A percentile compares a stretch with the other conserved stretches of the same genome.
These are phyloP conservation scores for Andrena marginata DNA, from an alignment of 2,888 invertebrate genomes.

Conservation along the genomic window DNA sequence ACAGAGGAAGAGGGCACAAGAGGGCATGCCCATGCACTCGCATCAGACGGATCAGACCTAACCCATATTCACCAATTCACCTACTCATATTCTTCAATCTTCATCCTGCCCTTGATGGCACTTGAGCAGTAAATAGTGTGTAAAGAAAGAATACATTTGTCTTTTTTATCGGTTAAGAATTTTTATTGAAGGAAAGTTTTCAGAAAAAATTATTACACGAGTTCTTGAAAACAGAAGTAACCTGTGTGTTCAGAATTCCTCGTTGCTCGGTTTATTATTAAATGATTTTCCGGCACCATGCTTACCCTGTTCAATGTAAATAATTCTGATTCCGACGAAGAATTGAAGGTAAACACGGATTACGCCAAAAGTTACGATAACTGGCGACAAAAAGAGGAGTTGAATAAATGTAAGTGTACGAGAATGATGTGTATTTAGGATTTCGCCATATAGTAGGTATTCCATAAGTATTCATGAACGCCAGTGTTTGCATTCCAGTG, in stretches of 20 bases:
- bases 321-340: conserved; percentile 81
- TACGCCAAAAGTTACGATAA: conserved; percentile 94
- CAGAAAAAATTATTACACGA: too few species aligned
- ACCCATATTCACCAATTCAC: too few species aligned
- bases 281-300: conserved; percentile 49
- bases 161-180: too few species aligned
- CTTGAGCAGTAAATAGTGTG: too few species aligned
- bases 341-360: conserved; percentile 90
- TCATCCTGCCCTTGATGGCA: too few species aligned
- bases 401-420: conserved; percentile 90
- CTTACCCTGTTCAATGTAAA: conserved; percentile 62
- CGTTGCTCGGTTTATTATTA: background rate
- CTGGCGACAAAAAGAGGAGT: conserved; percentile 94
- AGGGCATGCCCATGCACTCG: too few species aligned
- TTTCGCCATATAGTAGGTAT: background rate
- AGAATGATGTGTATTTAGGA: background rate
- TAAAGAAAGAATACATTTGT: too few species aligned
- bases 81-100: too few species aligned
- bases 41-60: too few species aligned
- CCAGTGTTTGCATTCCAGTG: conserved; percentile 86
- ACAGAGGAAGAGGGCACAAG: too few species aligned
- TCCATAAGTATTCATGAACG: conserved; percentile 49
- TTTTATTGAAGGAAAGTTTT: too few species aligned
- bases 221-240: background rate
- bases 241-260: too few species aligned